Evolutionary conservation across 2,797 vertebrate genomes (phyloP), one percentile per base, ranked within the genome.

Genomic region (Iguana delicatissima): DNA sequence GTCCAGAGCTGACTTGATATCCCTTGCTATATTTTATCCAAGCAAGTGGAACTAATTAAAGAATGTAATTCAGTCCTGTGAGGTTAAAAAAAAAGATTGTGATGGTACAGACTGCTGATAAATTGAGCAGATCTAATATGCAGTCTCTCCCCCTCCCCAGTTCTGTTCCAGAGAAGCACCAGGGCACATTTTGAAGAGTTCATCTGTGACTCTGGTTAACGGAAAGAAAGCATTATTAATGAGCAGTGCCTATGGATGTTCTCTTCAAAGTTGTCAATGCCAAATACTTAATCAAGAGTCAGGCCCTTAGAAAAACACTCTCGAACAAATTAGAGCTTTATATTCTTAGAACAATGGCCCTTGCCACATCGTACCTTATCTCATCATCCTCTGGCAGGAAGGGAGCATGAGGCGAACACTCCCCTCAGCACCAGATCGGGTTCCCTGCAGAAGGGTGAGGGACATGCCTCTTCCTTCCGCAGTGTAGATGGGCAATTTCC

Each of bases 31-130:
- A 86, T 59, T 76, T 57, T 59, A 26, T 59, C 72, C 52, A 84
- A 84, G 80, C 69, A 89, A 62, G 69, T 29, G 57, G 69, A 83
- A 89, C 38, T 83, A 83, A 83, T 89, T 89, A 89, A 89, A 83
- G 35, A 46, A 38, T 24, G 46, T 89, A 89, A 89, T 62, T 89
- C 18, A 59, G 50, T 83, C 52, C 52, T 69, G 24, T 4, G 59
- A 6, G 6, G 59, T 24, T 24, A 62, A 38, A 50, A 79, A 81
- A 57, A 38, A 76, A 38, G 72, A 35, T 85, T 73, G 67, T 73
- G 20, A n/a, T 85, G 69, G 67, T 24, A 26, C 12, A 85, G 67
- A 73, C 67, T 86, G 85, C n/a, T 76, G 72, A 86, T 86, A 86
- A 86, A 86, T 59, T 42, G 52, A 76, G 72, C 35, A 74, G 24